Evolutionary conservation across 2,888 invertebrate species (phyloP).

Genomic region (Hyposoter dolosus): DNA sequence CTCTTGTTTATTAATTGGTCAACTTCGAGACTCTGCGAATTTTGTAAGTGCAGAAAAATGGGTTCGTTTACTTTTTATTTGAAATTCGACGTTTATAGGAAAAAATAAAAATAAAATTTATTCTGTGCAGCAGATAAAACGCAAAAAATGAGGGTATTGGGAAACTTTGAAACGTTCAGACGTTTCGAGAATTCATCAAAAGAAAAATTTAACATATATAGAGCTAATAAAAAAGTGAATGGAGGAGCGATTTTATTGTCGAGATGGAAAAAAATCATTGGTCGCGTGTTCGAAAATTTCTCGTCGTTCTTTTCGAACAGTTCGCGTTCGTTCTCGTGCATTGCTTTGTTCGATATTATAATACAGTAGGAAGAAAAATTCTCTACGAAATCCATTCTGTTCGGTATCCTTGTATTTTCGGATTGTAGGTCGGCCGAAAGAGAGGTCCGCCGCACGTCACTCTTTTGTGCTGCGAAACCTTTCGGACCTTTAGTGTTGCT

Average conservation of each 20-base stretch:
- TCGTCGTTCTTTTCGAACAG: too few relatives aligned
- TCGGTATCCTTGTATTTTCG: constrained; percentile 22
- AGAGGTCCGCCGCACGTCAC: constrained; percentile 44
- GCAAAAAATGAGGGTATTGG: too few relatives aligned
- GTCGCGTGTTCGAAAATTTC: constrained; percentile 25
- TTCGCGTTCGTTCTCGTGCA: too few relatives aligned
- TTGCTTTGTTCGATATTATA: constrained; percentile 62
- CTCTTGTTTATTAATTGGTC: too few relatives aligned
- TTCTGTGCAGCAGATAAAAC: too few relatives aligned
- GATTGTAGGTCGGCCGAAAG: constrained; percentile 57
- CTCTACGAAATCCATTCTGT: neutral
- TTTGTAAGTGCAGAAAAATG: too few relatives aligned
- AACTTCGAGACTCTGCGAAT: too few relatives aligned
- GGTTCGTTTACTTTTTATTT: too few relatives aligned
- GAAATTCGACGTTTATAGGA: too few relatives aligned
- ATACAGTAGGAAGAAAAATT: constrained; percentile 52
- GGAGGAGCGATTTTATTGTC: neutral
- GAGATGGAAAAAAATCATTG: constrained; percentile 11
- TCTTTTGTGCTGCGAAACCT: constrained; percentile 68
- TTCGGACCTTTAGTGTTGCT: constrained; percentile 67
- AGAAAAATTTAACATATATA: neutral
- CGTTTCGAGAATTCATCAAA: neutral
- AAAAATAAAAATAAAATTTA: too few relatives aligned
- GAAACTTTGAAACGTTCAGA: too few relatives aligned
- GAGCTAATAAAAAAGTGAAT: constrained; percentile 2